These are phyloP conservation scores for Heliconius charithonia DNA, from an alignment of 2,888 invertebrate genomes.

Conservation along the genomic window DNA sequence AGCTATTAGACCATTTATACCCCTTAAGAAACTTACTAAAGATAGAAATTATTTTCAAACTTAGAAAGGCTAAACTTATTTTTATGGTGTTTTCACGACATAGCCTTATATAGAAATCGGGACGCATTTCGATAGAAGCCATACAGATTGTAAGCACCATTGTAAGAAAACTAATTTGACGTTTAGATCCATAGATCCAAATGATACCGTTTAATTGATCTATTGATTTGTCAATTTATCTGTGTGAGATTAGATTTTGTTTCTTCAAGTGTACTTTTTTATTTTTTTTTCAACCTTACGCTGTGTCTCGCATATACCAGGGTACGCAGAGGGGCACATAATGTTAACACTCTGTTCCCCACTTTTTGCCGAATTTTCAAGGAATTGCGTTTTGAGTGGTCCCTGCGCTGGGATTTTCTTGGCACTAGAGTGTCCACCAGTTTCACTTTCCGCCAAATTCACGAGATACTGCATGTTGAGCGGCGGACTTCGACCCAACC, in stretches of 20 bases:
- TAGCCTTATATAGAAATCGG: slow-evolving; percentile 10
- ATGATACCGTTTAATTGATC: slow-evolving; percentile 63
- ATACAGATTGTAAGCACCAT: slow-evolving; percentile 15
- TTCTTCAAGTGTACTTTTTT: background rate
- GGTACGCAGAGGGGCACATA: too few species aligned
- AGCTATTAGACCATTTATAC: background rate
- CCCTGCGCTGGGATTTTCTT: too few species aligned
- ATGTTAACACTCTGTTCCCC: too few species aligned
- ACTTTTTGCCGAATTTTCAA: too few species aligned
- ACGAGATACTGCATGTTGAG: too few species aligned
- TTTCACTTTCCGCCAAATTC: too few species aligned
- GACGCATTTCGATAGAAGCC: slow-evolving; percentile 13
- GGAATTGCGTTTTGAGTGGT: too few species aligned
- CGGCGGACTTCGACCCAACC: too few species aligned
- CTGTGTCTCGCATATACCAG: background rate
- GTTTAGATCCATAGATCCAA: slow-evolving; percentile 28
- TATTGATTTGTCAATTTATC: slow-evolving; percentile 71
- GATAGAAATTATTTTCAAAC: background rate
- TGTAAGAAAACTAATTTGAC: slow-evolving; percentile 44
- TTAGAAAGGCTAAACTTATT: slow-evolving; percentile 7
- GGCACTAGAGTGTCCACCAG: too few species aligned
- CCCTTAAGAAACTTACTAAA: background rate
- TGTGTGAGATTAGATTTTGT: slow-evolving; percentile 25
- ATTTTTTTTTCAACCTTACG: background rate
- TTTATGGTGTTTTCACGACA: slow-evolving; percentile 26